Percentiles rank a stretch among this genome's conserved stretches.
Conservation (phyloP, 2,797 vertebrate genomes). For the Coregonus ussuriensis region DNA sequence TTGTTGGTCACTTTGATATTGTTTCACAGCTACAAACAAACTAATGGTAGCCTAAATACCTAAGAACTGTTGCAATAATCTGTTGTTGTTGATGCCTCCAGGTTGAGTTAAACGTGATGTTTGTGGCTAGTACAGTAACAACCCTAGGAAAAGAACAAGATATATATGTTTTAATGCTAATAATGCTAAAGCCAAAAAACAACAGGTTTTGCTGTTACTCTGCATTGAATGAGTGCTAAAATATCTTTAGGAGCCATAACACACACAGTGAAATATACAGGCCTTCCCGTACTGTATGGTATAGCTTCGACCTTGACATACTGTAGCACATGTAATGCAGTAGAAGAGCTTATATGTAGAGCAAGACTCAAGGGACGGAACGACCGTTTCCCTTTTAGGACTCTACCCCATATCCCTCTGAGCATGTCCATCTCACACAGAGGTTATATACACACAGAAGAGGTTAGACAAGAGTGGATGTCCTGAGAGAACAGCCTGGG, state of each 20-base stretch:
- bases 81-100: conserved; percentile 27
- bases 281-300: not conserved
- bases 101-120: conserved; percentile 18
- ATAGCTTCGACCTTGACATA: conserved; percentile 10
- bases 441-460: not conserved
- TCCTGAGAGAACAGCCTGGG: conserved; percentile 15
- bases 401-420: conserved; percentile 43
- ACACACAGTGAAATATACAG: not conserved
- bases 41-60: conserved; percentile 11
- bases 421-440: conserved; percentile 26
- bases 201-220: no score
- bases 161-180: no score
- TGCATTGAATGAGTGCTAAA: no score
- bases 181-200: no score
- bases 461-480: conserved; percentile 11
- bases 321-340: not conserved
- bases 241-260: no score
- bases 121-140: not conserved
- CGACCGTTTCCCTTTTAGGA: conserved; percentile 41
- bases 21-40: conserved; percentile 47
- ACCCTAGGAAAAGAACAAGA: not conserved
- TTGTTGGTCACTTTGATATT: conserved; percentile 16
- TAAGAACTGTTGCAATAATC: conserved; percentile 6
- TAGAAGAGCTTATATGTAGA: conserved; percentile 33
- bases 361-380: conserved; percentile 35